Conservation (phyloP, 2,113 vertebrate genomes). For the Pseudolaguvia tuberculata region DNA sequence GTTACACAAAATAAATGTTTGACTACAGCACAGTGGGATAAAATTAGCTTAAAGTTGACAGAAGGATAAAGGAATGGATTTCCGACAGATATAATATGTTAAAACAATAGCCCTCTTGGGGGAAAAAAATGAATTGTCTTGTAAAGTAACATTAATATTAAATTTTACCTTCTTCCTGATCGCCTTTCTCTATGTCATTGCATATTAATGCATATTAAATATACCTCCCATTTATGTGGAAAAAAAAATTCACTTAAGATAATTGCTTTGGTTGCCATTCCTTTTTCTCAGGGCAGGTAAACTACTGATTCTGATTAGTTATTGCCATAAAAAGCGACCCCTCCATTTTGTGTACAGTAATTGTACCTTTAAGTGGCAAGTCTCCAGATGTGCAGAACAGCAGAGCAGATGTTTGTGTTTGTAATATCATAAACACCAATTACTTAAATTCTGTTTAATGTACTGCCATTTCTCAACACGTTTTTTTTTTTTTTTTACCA, state of each 20-base stretch:
- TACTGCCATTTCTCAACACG: background rate
- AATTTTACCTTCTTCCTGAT: background rate
- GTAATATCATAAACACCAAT: background rate
- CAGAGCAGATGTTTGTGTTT: background rate
- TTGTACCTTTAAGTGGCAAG: background rate
- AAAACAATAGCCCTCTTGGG: background rate
- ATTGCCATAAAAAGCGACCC: background rate
- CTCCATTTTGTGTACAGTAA: background rate
- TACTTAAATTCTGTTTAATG: background rate
- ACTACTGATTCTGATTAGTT: background rate
- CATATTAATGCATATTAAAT: background rate
- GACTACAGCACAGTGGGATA: background rate
- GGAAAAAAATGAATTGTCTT: background rate
- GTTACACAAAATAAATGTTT: background rate
- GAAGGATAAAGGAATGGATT: background rate
- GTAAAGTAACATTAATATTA: background rate
- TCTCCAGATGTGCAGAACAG: too few species aligned
- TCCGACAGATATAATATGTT: background rate
- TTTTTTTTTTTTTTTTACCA: conserved; percentile 10
- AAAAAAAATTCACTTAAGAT: background rate
- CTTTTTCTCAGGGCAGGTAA: background rate
- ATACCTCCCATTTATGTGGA: background rate
- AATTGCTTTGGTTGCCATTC: background rate
- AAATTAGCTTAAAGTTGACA: background rate
- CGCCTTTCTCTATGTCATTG: background rate